Evolutionary conservation across 2,797 vertebrate genomes (phyloP).

Genomic region (Megalops cyprinoides): DNA sequence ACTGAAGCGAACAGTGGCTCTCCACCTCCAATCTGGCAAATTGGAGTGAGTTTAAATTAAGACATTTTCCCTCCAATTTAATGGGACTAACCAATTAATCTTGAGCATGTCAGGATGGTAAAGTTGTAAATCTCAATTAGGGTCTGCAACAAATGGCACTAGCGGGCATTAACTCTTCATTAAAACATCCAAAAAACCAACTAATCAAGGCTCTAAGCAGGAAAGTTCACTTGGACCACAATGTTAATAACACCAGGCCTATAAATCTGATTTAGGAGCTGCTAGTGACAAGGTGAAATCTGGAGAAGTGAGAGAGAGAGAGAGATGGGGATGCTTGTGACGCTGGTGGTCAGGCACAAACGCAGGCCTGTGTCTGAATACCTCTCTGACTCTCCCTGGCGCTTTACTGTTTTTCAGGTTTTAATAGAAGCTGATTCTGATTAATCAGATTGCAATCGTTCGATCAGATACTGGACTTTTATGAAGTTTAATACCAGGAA

Average conservation of each 20-base stretch:
- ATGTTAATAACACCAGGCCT: constrained; percentile 20
- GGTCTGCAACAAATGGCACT: constrained; percentile 35
- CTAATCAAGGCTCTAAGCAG: constrained; percentile 45
- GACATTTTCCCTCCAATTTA: constrained; percentile 48
- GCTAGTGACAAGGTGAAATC: constrained; percentile 21
- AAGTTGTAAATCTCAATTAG: constrained; percentile 52
- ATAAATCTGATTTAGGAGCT: constrained; percentile 19
- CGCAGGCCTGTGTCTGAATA: no score
- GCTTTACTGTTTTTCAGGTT: background rate
- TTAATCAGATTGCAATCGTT: constrained; percentile 71
- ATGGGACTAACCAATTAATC: constrained; percentile 56
- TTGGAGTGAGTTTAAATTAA: constrained; percentile 44
- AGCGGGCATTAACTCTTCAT: constrained; percentile 38
- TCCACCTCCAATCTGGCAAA: constrained; percentile 41
- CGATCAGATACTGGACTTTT: constrained; percentile 72
- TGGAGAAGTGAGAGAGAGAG: background rate
- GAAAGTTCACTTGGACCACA: constrained; percentile 29
- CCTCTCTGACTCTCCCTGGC: background rate
- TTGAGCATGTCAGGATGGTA: constrained; percentile 38
- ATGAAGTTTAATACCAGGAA: constrained; percentile 69
- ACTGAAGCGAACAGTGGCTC: background rate
- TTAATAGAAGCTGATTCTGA: constrained; percentile 58
- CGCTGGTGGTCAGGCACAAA: background rate
- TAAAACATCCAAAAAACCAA: constrained; percentile 40
- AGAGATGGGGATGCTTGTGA: background rate